Evolutionary conservation across 2,888 invertebrate species (phyloP).

Genomic region (Andricus quercusramuli): DNA sequence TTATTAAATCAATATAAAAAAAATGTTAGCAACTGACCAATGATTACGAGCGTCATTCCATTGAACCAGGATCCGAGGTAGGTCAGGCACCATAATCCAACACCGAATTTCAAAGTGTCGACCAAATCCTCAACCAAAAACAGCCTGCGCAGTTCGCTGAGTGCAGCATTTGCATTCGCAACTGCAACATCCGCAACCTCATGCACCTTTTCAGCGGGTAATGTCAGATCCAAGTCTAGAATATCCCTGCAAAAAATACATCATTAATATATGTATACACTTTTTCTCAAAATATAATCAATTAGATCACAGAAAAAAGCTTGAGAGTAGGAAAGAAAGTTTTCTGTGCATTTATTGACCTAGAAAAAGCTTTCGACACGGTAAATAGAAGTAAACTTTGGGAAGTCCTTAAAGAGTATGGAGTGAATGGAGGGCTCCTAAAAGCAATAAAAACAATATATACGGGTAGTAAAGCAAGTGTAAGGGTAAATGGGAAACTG

Average conservation of each 20-base stretch:
- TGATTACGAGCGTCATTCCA: constrained; percentile 98
- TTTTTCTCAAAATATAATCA: no score
- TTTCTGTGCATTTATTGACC: no score
- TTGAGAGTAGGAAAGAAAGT: no score
- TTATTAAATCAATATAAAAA: constrained; percentile 12
- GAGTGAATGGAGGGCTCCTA: no score
- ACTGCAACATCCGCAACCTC: constrained; percentile 92
- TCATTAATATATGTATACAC: background rate
- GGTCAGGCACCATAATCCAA: constrained; percentile 97
- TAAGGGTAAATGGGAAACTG: no score
- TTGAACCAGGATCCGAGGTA: constrained; percentile 99
- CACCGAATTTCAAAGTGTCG: constrained; percentile 97
- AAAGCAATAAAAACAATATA: no score
- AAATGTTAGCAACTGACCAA: constrained; percentile 82
- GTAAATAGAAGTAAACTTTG: no score
- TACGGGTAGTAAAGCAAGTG: no score
- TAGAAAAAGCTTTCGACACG: no score
- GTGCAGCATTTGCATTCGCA: constrained; percentile 91
- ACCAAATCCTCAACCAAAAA: constrained; percentile 98
- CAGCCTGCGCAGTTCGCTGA: constrained; percentile 92
- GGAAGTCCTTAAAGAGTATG: no score
- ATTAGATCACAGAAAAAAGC: no score
- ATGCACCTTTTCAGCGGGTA: constrained; percentile 95
- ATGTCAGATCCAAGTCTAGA: constrained; percentile 91
- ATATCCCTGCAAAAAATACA: constrained; percentile 82